Percentiles rank a stretch among this genome's conserved stretches.
phyloP scores from a whole-genome alignment of 2,113 vertebrate species.

The Megaleporinus macrocephalus region DNA sequence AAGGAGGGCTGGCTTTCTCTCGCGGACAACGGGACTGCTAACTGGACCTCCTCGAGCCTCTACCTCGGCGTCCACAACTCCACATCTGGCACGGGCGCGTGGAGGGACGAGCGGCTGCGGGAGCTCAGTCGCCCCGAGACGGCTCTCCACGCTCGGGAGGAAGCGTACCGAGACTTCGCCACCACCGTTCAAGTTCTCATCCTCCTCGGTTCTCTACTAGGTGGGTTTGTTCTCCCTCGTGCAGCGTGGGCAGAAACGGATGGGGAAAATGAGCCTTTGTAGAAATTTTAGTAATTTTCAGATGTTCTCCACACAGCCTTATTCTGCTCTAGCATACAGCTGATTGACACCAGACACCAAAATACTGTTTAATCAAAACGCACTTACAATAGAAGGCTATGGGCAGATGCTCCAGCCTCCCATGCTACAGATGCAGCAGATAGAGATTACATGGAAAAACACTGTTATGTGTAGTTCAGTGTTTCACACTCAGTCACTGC shows the following conservation, averaged over 20 bases:
- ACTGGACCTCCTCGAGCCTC: conserved; percentile 65
- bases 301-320: neutral
- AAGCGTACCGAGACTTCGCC: conserved; percentile 88
- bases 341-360: too few relatives aligned
- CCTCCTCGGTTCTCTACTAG: conserved; percentile 89
- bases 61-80: conserved; percentile 72
- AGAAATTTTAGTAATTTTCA: too few relatives aligned
- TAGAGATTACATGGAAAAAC: neutral
- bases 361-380: neutral
- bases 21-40: conserved; percentile 70
- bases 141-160: conserved; percentile 71
- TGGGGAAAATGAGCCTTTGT: too few relatives aligned
- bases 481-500: too few relatives aligned
- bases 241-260: neutral
- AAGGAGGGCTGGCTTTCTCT: conserved; percentile 73
- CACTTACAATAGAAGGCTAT: neutral
- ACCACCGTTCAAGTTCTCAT: conserved; percentile 87
- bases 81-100: conserved; percentile 69
- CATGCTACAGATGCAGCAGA: neutral
- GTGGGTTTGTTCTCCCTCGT: conserved; percentile 75
- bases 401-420: neutral
- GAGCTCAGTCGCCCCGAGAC: conserved; percentile 55
- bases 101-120: conserved; percentile 70
- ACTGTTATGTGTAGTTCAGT: too few relatives aligned
- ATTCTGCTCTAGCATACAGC: neutral